Evolutionary conservation across 1,140 invertebrate species (phyloP), one percentile per base, ranked within the genome.

Genomic region (Harpegnathos saltator): DNA sequence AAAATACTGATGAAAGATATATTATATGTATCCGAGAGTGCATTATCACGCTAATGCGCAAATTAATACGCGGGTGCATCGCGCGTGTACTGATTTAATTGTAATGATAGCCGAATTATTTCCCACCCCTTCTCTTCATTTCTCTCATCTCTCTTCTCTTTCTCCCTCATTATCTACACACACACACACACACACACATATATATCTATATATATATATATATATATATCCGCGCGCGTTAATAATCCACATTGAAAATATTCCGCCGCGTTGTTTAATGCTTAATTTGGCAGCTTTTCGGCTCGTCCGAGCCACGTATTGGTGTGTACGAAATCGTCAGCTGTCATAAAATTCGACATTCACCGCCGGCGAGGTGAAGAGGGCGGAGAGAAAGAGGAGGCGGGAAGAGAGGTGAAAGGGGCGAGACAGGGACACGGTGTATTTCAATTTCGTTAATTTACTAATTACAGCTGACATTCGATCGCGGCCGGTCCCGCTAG

Each of bases 1-100:
- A 80, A 80, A 80, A 71, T 80, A n/a, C 17, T 29, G 75, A 69
- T 80, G 65, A 80, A 80, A 80, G 65, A 80, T 80, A 54, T 65
- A 80, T 80, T 52, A 58, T 58, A 38, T 17, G 44, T 71, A 63
- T 66, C 24, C 63, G 68, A 44, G 38, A 71, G 68, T 24, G 65
- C 65, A 71, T 69, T 80, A 58, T 1, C 52, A 38, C 22, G n/a
- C 75, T 71, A 80, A 80, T 80, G 54, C 65, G 14, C 33, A 80
- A 69, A 80, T 80, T 80, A 59, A 80, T 80, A 71, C 44, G 52
- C 54, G 65, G 52, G 69, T 80, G 48, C 38, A 44, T 9, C 38
- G 38, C 38, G 38, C 12, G 38, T 26, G 52, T 69, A 48, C 29
- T 58, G 22, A n/a, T 80, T 80, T 59, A 71, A 80, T 80, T 71